A percentile compares a stretch with the other conserved stretches of the same genome.
Evolutionary conservation across 2,113 vertebrate species (phyloP).

Genomic region (Plotosus lineatus): DNA sequence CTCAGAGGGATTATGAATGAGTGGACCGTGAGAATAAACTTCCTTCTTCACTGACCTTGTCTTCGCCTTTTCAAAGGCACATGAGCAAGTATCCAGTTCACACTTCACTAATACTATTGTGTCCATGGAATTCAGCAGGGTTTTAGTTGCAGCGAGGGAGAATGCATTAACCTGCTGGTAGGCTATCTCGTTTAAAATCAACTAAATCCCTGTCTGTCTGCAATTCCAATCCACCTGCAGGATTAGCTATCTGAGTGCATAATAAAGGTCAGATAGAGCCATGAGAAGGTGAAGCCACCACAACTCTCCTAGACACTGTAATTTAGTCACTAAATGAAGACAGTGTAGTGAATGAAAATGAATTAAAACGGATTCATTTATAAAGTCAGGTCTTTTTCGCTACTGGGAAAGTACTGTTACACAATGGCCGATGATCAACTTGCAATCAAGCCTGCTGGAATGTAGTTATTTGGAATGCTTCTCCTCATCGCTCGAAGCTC

Average conservation of each 20-base stretch:
- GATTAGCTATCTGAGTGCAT: slow-evolving; percentile 63
- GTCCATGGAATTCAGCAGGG: slow-evolving; percentile 48
- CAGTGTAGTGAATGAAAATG: slow-evolving; percentile 29
- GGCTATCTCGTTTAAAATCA: slow-evolving; percentile 61
- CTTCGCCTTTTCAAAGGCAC: slow-evolving; percentile 45
- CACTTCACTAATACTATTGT: slow-evolving; percentile 49
- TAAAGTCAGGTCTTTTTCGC: slow-evolving; percentile 33
- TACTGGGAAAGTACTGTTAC: slow-evolving; percentile 34
- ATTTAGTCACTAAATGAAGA: slow-evolving; percentile 45
- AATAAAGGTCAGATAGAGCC: slow-evolving; percentile 57
- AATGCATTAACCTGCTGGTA: slow-evolving; percentile 55
- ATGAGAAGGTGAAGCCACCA: slow-evolving; percentile 43
- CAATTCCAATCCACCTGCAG: slow-evolving; percentile 55
- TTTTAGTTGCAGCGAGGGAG: slow-evolving; percentile 49
- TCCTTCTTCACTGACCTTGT: slow-evolving; percentile 50
- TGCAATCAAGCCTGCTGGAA: slow-evolving; percentile 41
- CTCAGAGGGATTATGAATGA: slow-evolving; percentile 44
- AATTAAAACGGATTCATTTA: slow-evolving; percentile 53
- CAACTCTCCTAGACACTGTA: slow-evolving; percentile 27
- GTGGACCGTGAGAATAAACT: slow-evolving; percentile 33
- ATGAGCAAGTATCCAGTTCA: slow-evolving; percentile 42
- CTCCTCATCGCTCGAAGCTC: slow-evolving; percentile 1
- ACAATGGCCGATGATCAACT: slow-evolving; percentile 47
- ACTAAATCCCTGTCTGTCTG: slow-evolving; percentile 56
- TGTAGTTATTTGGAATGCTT: slow-evolving; percentile 21